Percentiles rank a stretch among this genome's conserved stretches.
These are phyloP conservation scores for Triplophysa yarkandensis DNA, from an alignment of 2,797 vertebrate genomes.

Conservation along the genomic window DNA sequence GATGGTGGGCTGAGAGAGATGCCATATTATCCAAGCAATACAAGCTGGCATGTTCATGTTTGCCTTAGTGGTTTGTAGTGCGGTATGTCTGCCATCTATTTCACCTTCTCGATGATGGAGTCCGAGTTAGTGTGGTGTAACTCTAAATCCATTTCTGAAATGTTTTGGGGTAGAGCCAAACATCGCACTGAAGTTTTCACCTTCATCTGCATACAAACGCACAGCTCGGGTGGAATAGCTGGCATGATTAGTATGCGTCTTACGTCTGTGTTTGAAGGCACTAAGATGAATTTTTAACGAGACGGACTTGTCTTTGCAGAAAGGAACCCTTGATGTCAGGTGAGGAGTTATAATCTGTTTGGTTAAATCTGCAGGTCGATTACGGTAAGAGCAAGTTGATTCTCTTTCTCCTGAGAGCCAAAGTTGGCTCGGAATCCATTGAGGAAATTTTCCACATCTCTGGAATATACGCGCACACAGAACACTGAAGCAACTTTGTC, in stretches of 20 bases:
- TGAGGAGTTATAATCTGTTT: slow-evolving; percentile 39
- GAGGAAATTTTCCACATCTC: slow-evolving; percentile 75
- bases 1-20: neutral
- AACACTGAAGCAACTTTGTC: slow-evolving; percentile 74
- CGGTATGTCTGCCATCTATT: slow-evolving; percentile 32
- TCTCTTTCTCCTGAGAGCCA: slow-evolving; percentile 8
- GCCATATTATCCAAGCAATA: slow-evolving; percentile 7
- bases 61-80: slow-evolving; percentile 37
- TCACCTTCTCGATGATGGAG: slow-evolving; percentile 5
- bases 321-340: neutral
- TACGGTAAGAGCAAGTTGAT: slow-evolving; percentile 38
- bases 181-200: slow-evolving; percentile 21
- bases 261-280: slow-evolving; percentile 30
- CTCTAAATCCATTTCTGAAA: slow-evolving; percentile 27
- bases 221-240: neutral
- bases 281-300: neutral
- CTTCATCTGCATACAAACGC: slow-evolving; percentile 17
- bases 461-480: slow-evolving; percentile 51
- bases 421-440: slow-evolving; percentile 7
- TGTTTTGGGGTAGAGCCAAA: slow-evolving; percentile 32
- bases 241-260: neutral
- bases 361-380: slow-evolving; percentile 28
- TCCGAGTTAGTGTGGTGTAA: slow-evolving; percentile 27
- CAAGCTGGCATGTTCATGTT: slow-evolving; percentile 21
- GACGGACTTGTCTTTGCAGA: neutral